phyloP scores from a whole-genome alignment of 2,113 vertebrate species.

The Sclerurus mexicanus region DNA sequence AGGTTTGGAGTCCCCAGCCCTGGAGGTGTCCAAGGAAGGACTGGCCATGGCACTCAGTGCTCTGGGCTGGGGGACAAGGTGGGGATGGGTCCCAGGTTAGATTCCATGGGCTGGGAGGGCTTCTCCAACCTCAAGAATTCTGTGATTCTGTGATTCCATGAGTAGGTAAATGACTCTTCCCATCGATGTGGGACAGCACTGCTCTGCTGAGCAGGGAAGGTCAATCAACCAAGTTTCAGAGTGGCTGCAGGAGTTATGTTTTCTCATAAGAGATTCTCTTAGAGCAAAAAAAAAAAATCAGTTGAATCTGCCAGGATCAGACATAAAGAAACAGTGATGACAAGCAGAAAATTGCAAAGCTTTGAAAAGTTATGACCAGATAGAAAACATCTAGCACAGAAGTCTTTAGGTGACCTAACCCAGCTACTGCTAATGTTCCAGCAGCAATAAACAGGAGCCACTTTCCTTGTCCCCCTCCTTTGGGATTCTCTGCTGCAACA shows the following conservation, averaged over 20 bases:
- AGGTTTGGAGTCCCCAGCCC: neutral
- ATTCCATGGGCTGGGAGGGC: fast-evolving
- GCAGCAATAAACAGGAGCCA: slow-evolving; percentile 14
- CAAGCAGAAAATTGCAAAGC: slow-evolving; percentile 43
- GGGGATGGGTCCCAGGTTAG: neutral
- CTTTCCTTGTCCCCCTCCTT: neutral
- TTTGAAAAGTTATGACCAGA: neutral
- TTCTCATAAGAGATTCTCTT: neutral
- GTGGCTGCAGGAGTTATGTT: neutral
- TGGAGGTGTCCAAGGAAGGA: neutral
- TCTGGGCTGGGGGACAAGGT: neutral
- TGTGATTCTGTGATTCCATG: neutral
- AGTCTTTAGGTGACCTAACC: slow-evolving; percentile 16
- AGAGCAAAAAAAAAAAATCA: neutral
- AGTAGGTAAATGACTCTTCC: neutral
- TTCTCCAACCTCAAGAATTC: neutral
- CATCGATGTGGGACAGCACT: neutral
- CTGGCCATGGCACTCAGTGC: neutral
- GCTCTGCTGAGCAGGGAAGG: neutral
- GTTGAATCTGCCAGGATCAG: neutral
- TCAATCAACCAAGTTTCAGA: neutral
- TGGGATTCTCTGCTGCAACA: neutral
- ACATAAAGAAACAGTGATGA: slow-evolving; percentile 29
- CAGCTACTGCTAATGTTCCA: neutral
- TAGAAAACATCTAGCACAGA: neutral